Conservation (phyloP, 2,797 vertebrate genomes). For the Argya squamiceps region DNA sequence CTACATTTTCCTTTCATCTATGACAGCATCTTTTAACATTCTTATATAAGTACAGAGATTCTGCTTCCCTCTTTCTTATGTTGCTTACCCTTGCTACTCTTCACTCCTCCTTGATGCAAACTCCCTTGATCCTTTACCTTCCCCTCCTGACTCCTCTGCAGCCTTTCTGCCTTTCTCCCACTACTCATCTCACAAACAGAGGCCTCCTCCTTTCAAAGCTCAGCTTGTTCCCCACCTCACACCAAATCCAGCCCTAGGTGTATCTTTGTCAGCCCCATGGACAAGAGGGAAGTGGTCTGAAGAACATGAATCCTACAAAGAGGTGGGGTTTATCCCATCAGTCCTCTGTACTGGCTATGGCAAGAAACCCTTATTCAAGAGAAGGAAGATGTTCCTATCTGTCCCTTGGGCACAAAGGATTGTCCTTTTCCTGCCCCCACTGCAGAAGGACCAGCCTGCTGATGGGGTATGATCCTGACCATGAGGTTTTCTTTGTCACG, state of each 20-base stretch:
- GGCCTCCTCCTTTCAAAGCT: neutral
- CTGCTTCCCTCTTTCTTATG: neutral
- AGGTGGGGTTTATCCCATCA: neutral
- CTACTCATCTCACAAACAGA: neutral
- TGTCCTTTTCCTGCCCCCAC: neutral
- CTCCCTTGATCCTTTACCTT: neutral
- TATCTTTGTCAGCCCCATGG: neutral
- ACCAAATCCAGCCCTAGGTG: fast-evolving
- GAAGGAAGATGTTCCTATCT: neutral
- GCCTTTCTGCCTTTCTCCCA: neutral
- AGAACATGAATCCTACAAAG: neutral
- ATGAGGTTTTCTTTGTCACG: neutral
- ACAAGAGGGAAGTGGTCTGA: neutral
- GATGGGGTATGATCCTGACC: neutral
- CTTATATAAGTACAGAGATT: neutral
- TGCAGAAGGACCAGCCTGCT: neutral
- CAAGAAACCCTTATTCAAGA: neutral
- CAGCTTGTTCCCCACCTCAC: neutral
- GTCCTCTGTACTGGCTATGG: neutral
- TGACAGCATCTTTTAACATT: neutral
- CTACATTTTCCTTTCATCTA: neutral
- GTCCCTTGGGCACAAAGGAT: neutral
- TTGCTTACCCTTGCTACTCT: neutral
- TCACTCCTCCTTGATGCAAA: neutral
- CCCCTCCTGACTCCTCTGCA: neutral